Evolutionary conservation across 2,797 vertebrate species (phyloP).

Genomic region (Benthosema pterotum): DNA sequence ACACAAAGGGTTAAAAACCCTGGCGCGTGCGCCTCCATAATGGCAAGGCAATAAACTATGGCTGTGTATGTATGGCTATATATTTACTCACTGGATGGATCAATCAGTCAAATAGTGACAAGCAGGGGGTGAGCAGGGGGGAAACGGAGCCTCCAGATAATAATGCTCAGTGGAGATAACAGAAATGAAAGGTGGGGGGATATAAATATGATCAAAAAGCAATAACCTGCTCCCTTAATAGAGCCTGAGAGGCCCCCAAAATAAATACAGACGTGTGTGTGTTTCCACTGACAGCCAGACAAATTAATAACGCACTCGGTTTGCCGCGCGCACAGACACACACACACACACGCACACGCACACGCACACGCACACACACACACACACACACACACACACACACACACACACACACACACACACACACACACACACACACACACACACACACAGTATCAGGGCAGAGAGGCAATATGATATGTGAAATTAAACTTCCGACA

Average conservation of each 20-base stretch:
- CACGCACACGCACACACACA: no score
- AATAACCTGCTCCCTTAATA: conserved; percentile 82
- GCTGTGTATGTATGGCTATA: conserved; percentile 48
- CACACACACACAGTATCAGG: not conserved
- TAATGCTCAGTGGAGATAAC: conserved; percentile 68
- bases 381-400: no score
- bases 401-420: no score
- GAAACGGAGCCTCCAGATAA: conserved; percentile 71
- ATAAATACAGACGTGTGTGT: conserved; percentile 82
- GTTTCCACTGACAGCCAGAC: conserved; percentile 80
- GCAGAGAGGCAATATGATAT: not conserved
- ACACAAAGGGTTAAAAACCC: no score
- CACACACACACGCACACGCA: no score
- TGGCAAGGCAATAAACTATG: conserved; percentile 66
- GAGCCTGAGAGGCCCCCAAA: conserved; percentile 77
- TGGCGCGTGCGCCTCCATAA: conserved; percentile 46
- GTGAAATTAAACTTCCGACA: not conserved
- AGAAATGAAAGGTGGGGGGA: conserved; percentile 77
- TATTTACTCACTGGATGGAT: conserved; percentile 71
- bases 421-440: no score
- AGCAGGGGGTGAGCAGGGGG: conserved; percentile 26
- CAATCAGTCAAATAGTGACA: conserved; percentile 80
- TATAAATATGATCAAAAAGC: conserved; percentile 84
- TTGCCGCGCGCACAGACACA: fast-evolving
- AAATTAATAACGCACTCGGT: conserved; percentile 80